Percentiles rank a stretch among this genome's conserved stretches.
These are phyloP conservation scores for Mobula hypostoma DNA, from an alignment of 2,113 vertebrate genomes.

Conservation along the genomic window DNA sequence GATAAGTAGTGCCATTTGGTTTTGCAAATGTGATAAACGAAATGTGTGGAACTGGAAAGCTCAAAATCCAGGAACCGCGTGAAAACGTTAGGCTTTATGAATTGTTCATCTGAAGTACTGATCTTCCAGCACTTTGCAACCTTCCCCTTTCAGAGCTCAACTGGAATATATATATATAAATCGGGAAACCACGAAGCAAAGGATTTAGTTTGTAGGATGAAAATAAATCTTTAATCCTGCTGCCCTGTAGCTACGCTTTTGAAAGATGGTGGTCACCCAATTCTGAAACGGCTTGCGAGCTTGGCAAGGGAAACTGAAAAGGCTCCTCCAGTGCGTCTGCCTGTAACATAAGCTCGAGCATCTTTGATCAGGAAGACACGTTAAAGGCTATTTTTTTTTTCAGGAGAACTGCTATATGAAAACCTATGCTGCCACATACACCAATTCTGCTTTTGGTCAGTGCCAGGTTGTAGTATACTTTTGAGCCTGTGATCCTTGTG, in stretches of 20 bases:
- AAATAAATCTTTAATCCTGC: background rate
- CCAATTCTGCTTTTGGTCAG: background rate
- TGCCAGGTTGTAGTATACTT: background rate
- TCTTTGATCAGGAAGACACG: background rate
- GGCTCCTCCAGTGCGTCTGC: too few relatives aligned
- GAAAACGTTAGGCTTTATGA: background rate
- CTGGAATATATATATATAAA: background rate
- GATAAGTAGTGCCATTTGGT: background rate
- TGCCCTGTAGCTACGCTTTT: background rate
- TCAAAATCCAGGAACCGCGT: background rate
- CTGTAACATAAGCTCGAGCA: background rate
- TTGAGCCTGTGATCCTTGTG: background rate
- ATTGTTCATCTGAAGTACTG: background rate
- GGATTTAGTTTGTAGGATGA: background rate
- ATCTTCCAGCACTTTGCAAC: background rate
- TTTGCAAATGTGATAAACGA: background rate
- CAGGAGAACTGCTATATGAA: background rate
- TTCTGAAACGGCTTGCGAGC: background rate
- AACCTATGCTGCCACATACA: background rate
- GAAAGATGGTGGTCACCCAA: background rate
- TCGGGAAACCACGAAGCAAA: background rate
- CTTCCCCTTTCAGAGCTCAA: background rate
- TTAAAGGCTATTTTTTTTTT: background rate
- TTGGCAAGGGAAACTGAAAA: background rate
- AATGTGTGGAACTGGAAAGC: background rate